Evolutionary conservation across 30 jellyfish, hydroid and myxozoan species (phyloP).

Genomic region (Chironex yamaguchii): DNA sequence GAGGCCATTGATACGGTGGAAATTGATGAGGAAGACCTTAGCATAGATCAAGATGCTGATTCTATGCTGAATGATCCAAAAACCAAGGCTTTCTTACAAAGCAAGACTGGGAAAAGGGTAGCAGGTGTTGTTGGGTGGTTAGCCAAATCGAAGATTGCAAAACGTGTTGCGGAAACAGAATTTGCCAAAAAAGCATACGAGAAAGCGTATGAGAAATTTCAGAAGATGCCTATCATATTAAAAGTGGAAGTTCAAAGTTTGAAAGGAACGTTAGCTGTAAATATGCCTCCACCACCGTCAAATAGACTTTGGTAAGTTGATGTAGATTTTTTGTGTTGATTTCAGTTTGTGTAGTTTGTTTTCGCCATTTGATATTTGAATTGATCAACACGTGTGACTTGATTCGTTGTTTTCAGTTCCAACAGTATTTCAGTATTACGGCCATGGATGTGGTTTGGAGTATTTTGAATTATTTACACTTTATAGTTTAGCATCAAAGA

Average conservation of each 20-base stretch:
- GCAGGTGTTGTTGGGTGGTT: conserved; percentile 96
- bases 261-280: conserved; percentile 98
- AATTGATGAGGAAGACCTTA: conserved; percentile 75
- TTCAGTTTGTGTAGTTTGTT: too few relatives aligned
- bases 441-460: too few relatives aligned
- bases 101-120: conserved; percentile 92
- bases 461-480: too few relatives aligned
- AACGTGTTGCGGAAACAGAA: conserved; percentile 94
- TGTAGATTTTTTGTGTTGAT: too few relatives aligned
- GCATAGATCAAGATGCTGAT: conserved; percentile 61
- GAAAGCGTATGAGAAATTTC: conserved; percentile 93
- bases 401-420: too few relatives aligned
- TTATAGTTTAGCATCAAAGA: too few relatives aligned
- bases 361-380: too few relatives aligned
- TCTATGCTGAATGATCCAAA: conserved; percentile 94
- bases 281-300: conserved; percentile 99
- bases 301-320: conserved; percentile 97
- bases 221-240: conserved; percentile 90
- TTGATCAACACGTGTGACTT: too few relatives aligned
- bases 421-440: too few relatives aligned
- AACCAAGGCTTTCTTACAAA: conserved; percentile 91
- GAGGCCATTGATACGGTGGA: conserved; percentile 85
- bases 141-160: conserved; percentile 94
- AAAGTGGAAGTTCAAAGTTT: conserved; percentile 92
- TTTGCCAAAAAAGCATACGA: conserved; percentile 96